Conservation (phyloP, 2,113 vertebrate species). For the Bubalus kerabau region DNA sequence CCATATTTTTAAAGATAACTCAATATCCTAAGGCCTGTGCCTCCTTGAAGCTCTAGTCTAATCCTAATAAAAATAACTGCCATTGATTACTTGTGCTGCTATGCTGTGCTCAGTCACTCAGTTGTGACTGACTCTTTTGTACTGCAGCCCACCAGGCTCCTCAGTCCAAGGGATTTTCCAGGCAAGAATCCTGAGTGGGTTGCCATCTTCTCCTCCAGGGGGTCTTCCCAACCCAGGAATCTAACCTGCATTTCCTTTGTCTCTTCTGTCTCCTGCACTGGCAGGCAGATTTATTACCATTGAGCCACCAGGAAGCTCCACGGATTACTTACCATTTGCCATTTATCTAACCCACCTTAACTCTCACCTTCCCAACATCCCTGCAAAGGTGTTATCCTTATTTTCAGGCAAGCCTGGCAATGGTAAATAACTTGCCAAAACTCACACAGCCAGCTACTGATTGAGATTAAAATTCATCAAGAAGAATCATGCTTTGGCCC, state of each 20-base stretch:
- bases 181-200: not conserved
- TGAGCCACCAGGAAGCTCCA: not conserved
- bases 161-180: not conserved
- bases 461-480: not conserved
- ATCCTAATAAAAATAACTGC: not conserved
- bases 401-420: not conserved
- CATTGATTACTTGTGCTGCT: not conserved
- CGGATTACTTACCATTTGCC: not conserved
- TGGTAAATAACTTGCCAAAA: not conserved
- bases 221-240: not conserved
- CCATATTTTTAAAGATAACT: not conserved
- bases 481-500: not conserved
- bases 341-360: not conserved
- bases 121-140: not conserved
- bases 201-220: not conserved
- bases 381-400: not conserved
- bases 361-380: not conserved
- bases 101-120: not conserved
- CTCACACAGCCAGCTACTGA: not conserved
- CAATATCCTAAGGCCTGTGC: not conserved
- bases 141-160: not conserved
- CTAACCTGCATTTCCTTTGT: not conserved
- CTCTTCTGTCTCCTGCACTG: not conserved
- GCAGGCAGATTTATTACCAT: not conserved
- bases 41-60: not conserved